Base-by-base conservation (phyloP, 2,888 invertebrate genomes). In the Abrostola tripartita region DNA sequence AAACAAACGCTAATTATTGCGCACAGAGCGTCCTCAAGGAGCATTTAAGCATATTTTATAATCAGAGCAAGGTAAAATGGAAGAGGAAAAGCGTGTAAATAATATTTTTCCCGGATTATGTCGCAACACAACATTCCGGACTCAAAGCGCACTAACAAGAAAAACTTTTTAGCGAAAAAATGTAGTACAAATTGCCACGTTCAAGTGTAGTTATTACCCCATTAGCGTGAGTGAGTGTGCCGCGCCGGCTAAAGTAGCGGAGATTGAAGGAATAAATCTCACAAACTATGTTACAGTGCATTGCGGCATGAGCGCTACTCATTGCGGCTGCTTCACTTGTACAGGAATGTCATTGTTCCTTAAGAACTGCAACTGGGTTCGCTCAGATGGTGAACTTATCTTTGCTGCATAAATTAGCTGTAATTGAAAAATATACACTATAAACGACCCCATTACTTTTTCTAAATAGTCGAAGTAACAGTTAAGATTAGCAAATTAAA, bases 151-250 rank as follows among this genome's bases (percentile, higher is more conserved):
- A 81, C 63, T 68, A 77, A 66, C 80, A 86, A 87, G 85, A 87
- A 88, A 77, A 88, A 88, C 81, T 82, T 87, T 89, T 84, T 75
- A 81, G 55, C 64, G 81, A 88, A 87, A 71, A 90, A 87, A 88
- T 85, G 80, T 86, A 82, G 81, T 86, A 88, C 88, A 88, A 90
- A 90, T 90, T 87, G 86, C 83, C 84, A 82, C 87, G 83, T 89
- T 88, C 86, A 85, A 83, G 85, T 85, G 86, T 90, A 91, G 89
- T 91, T 89, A 90, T 91, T 89, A 87, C 88, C 84, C 87, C 85
- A 91, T 91, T 91, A 91, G 76, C 79, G 86, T 85, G 88, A 90
- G 85, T 82, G 86, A 88, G 79, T 83, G 84, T 81, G 79, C 78
- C 77, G 81, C 82, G 79, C 62, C 76, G 71, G 67, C 76, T 76